Base-by-base conservation (phyloP, 2,888 invertebrate species). In the Brenthis daphne region DNA sequence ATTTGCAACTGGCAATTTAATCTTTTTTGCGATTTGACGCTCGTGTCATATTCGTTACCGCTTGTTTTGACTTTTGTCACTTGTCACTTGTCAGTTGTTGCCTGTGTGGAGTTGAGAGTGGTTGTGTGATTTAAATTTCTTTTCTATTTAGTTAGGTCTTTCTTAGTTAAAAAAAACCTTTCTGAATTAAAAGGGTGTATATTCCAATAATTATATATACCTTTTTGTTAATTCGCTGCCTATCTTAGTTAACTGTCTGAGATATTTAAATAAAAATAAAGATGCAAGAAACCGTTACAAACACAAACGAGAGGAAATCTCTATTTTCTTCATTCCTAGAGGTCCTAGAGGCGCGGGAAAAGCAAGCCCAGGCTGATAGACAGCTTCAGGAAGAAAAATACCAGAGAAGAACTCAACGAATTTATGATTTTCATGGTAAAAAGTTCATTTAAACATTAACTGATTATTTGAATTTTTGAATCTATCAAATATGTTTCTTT, bases 221-320 rank as follows among this genome's bases (percentile, higher is more conserved):
- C 11, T 43, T 43, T 43, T 43, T 11, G 37, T 11, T n/a, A 24
- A 48, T 29, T 47, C 50, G 5, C 43, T 56, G 56, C 16, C 37
- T 53, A 29, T 24, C 43, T 57, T 43, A 65, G 24, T 64, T 24
- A 70, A 51, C 47, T 58, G n/a, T 64, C 20, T n/a, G 33, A n/a
- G 24, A 66, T 57, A 58, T 72, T 71, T 29, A 67, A 68, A 64
- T 24, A 67, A 68, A 64, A 67, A 56, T 69, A 70, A 80, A 76
- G 83, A 92, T 92, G 92, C 89, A 91, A 87, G 92, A 91, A 89
- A 90, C 92, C 90, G 91, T 92, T 91, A 90, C 85, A 77, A 91
- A 85, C 79, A 79, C 85, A 75, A 87, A 80, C 78, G 89, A 91
- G 80, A 83, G 83, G 77, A 90, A 89, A 87, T 89, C 92, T 64